A percentile compares a stretch with the other conserved stretches of the same genome.
phyloP scores from a whole-genome alignment of 2,888 invertebrate genomes.

The Dysmachus trigonus region DNA sequence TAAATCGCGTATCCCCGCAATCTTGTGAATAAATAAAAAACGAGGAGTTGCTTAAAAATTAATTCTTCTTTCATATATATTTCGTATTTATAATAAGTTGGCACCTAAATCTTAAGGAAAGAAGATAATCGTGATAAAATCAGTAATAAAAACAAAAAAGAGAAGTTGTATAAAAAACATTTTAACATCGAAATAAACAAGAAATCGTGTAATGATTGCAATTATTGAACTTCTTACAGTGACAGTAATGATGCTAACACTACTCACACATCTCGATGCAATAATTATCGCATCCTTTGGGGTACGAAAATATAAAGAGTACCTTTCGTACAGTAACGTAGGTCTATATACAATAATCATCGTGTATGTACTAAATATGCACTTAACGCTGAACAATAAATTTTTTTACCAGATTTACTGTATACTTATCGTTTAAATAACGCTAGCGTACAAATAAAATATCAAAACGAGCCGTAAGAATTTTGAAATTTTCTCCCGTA shows the following conservation, averaged over 20 bases:
- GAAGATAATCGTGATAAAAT: constrained; percentile 11
- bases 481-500: background rate
- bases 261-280: background rate
- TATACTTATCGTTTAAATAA: background rate
- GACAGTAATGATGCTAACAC: constrained; percentile 1
- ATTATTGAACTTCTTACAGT: constrained; percentile 22
- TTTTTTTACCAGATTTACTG: background rate
- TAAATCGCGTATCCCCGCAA: background rate
- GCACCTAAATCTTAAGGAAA: constrained; percentile 31
- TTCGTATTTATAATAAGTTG: constrained; percentile 33
- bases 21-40: constrained; percentile 7
- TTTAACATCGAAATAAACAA: constrained; percentile 18
- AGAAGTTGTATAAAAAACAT: constrained; percentile 13
- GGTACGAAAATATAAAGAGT: background rate
- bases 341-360: background rate
- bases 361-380: background rate
- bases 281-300: background rate
- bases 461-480: background rate
- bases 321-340: background rate
- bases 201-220: constrained; percentile 34
- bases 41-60: constrained; percentile 21
- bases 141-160: constrained; percentile 3
- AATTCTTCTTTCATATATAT: background rate
- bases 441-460: background rate
- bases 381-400: background rate